Evolutionary conservation across 2,797 vertebrate species (phyloP), one percentile per base, ranked within the genome.

Genomic region (Helostoma temminkii): DNA sequence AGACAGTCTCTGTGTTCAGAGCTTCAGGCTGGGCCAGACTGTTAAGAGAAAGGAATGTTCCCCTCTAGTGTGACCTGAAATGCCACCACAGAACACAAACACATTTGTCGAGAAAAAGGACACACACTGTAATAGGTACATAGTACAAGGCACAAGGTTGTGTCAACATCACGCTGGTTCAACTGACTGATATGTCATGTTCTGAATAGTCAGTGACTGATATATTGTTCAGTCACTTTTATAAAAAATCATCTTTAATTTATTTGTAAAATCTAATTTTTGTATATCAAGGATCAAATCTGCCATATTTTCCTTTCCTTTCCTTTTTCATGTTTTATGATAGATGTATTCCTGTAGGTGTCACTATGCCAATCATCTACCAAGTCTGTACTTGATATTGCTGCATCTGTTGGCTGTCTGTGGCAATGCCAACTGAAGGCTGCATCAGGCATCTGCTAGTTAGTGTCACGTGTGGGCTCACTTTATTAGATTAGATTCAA

Each of bases 11-110:
- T 59, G 30, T 64, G 49, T 46, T 66, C 60, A 48, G 56, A 72
- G 76, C 50, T 58, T 71, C 63, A 41, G 57, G 69, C 53, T 32
- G 49, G 47, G 62, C 68, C 21, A 19, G 59, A 79, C 77, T 80
- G 71, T 57, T n/a, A 60, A 72, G 66, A 78, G 80, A 85, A 68
- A 82, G 77, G 87, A 92, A 89, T 91, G 83, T 89, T 81, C 73
- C 73, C 28, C 49, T 68, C 65, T 34, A 18, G 57, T 67, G 54
- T 79, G 81, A 79, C 81, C 72, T 71, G 41, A 85, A 82, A 66
- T 76, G 47, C 59, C 70, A 73, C 66, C 46, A 64, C 55, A 42
- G 45, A 32, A 47, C 15, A 24, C 48, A 68, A 47, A 25, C 43
- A 49, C 12, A 37, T 25, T 22, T 49, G 45, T 56, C 9, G 2